A percentile compares a stretch with the other conserved stretches of the same genome.
phyloP scores from a whole-genome alignment of 2,113 vertebrate species.

The Microtus oregoni region DNA sequence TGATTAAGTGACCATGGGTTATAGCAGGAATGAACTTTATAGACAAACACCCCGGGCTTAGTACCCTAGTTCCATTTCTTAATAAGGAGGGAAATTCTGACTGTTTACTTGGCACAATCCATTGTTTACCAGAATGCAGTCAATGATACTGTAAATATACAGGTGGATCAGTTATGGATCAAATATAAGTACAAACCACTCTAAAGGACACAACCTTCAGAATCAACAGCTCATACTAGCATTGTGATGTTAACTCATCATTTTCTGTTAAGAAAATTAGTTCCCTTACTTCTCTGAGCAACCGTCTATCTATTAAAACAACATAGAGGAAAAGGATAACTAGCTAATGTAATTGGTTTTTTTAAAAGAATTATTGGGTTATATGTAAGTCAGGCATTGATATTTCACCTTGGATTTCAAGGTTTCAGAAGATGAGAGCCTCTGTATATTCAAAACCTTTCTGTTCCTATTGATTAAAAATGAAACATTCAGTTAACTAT shows the following conservation, averaged over 20 bases:
- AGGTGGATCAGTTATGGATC: background rate
- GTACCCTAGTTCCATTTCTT: background rate
- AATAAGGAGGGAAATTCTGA: background rate
- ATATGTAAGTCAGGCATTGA: background rate
- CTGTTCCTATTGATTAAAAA: background rate
- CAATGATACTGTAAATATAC: background rate
- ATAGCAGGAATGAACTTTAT: background rate
- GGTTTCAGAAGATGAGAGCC: background rate
- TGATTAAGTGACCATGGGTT: background rate
- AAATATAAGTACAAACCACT: background rate
- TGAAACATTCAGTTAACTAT: too few relatives aligned
- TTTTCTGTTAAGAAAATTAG: background rate
- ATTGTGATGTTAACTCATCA: background rate
- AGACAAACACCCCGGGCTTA: background rate
- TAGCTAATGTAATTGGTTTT: background rate
- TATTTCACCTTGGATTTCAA: background rate
- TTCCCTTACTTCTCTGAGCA: background rate
- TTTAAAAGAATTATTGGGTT: background rate
- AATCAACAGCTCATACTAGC: background rate
- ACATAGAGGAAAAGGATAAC: background rate
- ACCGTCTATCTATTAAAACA: background rate
- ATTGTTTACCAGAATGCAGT: background rate
- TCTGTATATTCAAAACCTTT: background rate
- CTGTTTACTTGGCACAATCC: background rate
- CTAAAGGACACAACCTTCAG: background rate